These are phyloP conservation scores for Aplodontia rufa DNA, from an alignment of 2,113 vertebrate genomes.

Conservation along the genomic window DNA sequence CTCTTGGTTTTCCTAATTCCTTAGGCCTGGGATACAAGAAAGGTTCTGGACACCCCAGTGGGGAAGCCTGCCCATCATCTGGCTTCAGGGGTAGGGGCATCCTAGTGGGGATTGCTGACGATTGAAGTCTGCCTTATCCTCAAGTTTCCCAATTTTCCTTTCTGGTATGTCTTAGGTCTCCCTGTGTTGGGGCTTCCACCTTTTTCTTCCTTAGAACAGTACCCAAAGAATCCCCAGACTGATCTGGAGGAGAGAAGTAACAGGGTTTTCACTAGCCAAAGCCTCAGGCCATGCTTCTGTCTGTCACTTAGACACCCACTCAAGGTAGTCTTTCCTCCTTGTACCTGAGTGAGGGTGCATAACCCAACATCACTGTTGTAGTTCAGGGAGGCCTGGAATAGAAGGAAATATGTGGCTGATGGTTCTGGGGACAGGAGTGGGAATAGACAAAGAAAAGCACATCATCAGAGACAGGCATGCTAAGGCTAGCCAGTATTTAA, in stretches of 20 bases:
- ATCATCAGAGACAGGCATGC: background rate
- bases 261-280: background rate
- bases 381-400: background rate
- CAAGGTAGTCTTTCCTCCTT: background rate
- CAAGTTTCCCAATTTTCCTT: background rate
- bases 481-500: background rate
- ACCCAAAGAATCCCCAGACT: background rate
- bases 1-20: background rate
- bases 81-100: background rate
- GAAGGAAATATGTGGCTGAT: background rate
- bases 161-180: background rate
- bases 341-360: background rate
- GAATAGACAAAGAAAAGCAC: background rate
- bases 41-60: background rate
- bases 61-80: background rate
- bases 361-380: background rate
- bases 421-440: background rate
- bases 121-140: background rate
- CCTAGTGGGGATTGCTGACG: background rate
- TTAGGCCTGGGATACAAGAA: background rate
- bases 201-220: background rate
- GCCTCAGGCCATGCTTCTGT: background rate
- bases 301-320: background rate
- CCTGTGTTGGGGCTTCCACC: background rate
- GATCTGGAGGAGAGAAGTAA: background rate